Base-by-base conservation (phyloP, 2,888 invertebrate species). In the Pteria penguin region DNA sequence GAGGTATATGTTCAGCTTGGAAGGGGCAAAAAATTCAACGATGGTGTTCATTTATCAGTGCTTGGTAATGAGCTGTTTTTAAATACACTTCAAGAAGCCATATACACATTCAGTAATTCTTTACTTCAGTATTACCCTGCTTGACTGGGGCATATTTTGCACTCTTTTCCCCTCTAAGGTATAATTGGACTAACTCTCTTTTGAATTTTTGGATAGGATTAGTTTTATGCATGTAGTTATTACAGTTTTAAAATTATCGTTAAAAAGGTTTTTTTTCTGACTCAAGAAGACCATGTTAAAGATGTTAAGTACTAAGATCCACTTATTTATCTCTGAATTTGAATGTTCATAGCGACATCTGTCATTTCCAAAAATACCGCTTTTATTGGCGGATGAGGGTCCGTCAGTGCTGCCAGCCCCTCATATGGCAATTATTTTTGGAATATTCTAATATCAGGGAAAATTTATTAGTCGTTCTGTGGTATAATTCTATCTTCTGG, bases 41-140 rank as follows among this genome's bases (percentile, higher is more conserved):
- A 60, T 60, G 31, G 60, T 29, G 60, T 60, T 18, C 60, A 27
- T 27, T 27, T 60, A n/a, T 60, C 60, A 8, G 18, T 4, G 8
- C 33, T 33, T n/a, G 63, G 62, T 11, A 63, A 63, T 63, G 22
- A 63, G 11, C 11, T 63, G 24, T 63, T 63, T 24, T 33, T 63
- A 5, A 36, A 63, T 24, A 32, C 63, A n/a, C n/a, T 63, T 24
- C 63, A 63, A n/a, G 62, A 33, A 11, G 45, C 8, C 8, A 36
- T 36, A 11, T 36, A 36, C 45, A 36, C 45, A 5, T 36, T 36
- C 14, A 36, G 5, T 5, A 36, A 36, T 11, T 36, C 45, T 36
- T 36, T 36, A 14, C 14, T 36, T 36, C 14, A 36, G 45, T 36
- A 36, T 14, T 36, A 36, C 14, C 45, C n/a, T n/a, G n/a, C n/a